These are phyloP conservation scores for Nasonovia ribisnigri DNA, from an alignment of 2,888 invertebrate species.

Conservation along the genomic window DNA sequence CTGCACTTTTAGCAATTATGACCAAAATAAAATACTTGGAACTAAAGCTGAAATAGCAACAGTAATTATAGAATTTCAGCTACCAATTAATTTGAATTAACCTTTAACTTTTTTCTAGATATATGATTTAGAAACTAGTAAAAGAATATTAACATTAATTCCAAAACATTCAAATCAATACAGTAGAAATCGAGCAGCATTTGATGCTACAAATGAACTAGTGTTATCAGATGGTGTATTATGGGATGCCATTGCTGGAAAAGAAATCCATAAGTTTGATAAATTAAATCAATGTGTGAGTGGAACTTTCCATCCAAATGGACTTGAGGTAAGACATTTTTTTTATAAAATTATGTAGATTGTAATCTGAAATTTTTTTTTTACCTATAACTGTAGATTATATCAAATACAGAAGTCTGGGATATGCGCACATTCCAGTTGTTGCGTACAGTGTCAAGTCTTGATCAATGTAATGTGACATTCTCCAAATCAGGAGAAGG, in stretches of 20 bases:
- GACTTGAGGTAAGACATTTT: constrained; percentile 79
- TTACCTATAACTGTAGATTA: constrained; percentile 74
- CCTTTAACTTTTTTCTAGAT: constrained; percentile 73
- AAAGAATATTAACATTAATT: constrained; percentile 79
- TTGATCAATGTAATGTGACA: constrained; percentile 90
- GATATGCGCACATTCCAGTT: constrained; percentile 95
- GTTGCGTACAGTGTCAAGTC: constrained; percentile 90
- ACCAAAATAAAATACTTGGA: constrained; percentile 89
- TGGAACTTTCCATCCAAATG: constrained; percentile 96
- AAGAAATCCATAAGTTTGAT: constrained; percentile 96
- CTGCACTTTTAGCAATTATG: constrained; percentile 89
- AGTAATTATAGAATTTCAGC: constrained; percentile 71
- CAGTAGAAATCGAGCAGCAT: constrained; percentile 92
- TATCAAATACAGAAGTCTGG: constrained; percentile 99
- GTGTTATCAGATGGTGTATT: constrained; percentile 96
- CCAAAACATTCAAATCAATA: constrained; percentile 92
- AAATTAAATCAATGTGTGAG: constrained; percentile 95
- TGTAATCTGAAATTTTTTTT: not conserved
- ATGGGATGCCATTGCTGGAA: constrained; percentile 90
- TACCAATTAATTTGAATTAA: not conserved
- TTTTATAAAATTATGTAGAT: not conserved
- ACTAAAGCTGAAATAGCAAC: constrained; percentile 87
- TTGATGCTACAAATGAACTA: constrained; percentile 92
- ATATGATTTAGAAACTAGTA: constrained; percentile 88
- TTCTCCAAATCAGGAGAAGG: constrained; percentile 91